Evolutionary conservation across 1,140 invertebrate genomes (phyloP).

Genomic region (Glomeris maerens): DNA sequence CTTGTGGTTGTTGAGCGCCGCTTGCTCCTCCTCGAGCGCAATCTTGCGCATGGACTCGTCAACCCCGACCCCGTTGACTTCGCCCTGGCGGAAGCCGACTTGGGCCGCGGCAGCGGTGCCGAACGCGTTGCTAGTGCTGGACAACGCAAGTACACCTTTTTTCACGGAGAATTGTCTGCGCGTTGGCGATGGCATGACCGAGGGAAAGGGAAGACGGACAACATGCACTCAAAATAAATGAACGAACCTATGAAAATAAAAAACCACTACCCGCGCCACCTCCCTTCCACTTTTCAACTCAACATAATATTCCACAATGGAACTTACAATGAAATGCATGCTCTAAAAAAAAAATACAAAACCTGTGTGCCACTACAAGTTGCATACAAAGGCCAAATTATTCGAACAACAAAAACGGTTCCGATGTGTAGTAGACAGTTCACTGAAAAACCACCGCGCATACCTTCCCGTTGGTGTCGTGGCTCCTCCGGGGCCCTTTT

Average conservation of each 20-base stretch:
- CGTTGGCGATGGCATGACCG: not conserved
- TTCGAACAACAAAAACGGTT: no score
- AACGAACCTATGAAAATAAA: conserved; percentile 8
- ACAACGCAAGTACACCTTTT: conserved; percentile 74
- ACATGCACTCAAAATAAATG: not conserved
- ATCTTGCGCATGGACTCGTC: conserved; percentile 71
- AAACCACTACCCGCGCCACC: conserved; percentile 14
- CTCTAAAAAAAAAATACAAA: no score
- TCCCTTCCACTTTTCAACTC: no score
- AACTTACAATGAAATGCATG: no score
- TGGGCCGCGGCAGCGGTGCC: conserved; percentile 22
- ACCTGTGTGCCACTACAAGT: no score
- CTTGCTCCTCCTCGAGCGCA: conserved; percentile 85
- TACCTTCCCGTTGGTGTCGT: conserved; percentile 66
- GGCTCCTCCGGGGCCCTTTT: conserved; percentile 58
- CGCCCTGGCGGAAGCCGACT: conserved; percentile 15
- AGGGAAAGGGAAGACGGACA: not conserved
- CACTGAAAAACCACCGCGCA: no score
- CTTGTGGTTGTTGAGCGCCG: conserved; percentile 87
- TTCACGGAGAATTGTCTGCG: conserved; percentile 29
- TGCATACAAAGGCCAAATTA: no score
- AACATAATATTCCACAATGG: no score
- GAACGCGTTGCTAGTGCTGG: conserved; percentile 72
- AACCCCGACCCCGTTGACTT: conserved; percentile 30
- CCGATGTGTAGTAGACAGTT: no score